Conservation (phyloP, 2,888 invertebrate species). For the Conus canariensis region DNA sequence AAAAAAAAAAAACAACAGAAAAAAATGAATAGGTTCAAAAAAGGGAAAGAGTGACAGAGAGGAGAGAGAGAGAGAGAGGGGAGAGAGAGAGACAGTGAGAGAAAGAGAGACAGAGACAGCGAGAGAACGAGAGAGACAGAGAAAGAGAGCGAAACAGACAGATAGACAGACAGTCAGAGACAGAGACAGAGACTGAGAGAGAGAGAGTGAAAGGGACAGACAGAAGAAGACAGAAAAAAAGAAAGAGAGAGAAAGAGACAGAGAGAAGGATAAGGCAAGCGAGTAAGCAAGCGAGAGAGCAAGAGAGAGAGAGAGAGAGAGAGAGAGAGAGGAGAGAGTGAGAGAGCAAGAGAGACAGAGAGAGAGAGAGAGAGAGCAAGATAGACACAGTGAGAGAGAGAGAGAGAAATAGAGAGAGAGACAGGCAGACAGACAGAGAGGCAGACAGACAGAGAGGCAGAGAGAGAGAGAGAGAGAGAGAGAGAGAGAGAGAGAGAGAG, state of each 20-base stretch:
- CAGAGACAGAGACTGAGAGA: too few relatives aligned
- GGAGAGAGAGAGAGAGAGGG: too few relatives aligned
- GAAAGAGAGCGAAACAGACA: too few relatives aligned
- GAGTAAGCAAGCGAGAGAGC: not conserved
- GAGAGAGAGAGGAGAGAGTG: not conserved
- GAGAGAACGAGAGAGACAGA: too few relatives aligned
- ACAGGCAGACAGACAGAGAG: not conserved
- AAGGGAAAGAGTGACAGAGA: too few relatives aligned
- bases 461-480: not conserved
- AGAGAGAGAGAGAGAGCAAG: not conserved
- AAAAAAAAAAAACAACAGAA: too few relatives aligned
- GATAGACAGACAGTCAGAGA: too few relatives aligned
- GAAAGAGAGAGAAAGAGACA: not conserved
- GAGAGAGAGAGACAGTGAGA: too few relatives aligned
- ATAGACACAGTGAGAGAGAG: not conserved
- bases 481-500: not conserved
- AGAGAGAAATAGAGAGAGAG: not conserved
- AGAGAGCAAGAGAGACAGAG: not conserved
- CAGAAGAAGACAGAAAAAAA: not conserved
- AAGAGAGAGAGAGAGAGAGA: slow-evolving; percentile 1
- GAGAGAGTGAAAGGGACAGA: too few relatives aligned
- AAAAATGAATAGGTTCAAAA: too few relatives aligned
- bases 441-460: not conserved
- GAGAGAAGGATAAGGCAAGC: not conserved
- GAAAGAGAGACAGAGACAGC: too few relatives aligned